phyloP scores from a whole-genome alignment of 2,113 vertebrate genomes.

The Beaufortia kweichowensis region DNA sequence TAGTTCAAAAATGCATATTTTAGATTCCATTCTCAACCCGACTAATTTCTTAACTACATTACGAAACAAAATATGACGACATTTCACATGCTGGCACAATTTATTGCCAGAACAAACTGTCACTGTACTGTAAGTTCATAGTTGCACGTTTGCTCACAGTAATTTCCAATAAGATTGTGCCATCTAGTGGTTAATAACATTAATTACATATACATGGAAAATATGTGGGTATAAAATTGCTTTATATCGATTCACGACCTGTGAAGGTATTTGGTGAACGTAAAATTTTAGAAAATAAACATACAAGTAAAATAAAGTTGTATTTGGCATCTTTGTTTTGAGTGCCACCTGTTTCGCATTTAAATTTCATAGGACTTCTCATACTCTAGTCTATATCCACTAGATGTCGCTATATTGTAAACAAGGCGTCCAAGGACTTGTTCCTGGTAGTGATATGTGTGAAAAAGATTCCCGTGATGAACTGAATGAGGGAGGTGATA shows the following conservation, averaged over 20 bases:
- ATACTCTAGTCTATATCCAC: neutral
- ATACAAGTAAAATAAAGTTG: no score
- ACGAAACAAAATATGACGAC: neutral
- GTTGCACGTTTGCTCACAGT: neutral
- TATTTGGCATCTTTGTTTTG: no score
- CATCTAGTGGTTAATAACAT: conserved; percentile 26
- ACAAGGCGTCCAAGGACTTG: no score
- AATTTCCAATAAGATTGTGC: neutral
- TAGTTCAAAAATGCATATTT: no score
- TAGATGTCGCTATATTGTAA: conserved; percentile 20
- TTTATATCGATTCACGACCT: neutral
- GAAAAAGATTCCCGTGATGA: neutral
- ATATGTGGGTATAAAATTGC: neutral
- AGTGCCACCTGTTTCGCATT: neutral
- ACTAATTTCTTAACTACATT: neutral
- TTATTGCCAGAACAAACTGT: neutral
- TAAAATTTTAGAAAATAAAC: no score
- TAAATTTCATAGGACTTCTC: neutral
- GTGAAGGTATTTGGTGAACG: no score
- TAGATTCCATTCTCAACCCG: neutral
- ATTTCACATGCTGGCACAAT: neutral
- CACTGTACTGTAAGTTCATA: neutral
- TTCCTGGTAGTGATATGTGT: neutral
- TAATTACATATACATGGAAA: neutral
- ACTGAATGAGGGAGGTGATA: conserved; percentile 12